Conservation (phyloP, 2,113 vertebrate species). For the Ammodytes dubius region DNA sequence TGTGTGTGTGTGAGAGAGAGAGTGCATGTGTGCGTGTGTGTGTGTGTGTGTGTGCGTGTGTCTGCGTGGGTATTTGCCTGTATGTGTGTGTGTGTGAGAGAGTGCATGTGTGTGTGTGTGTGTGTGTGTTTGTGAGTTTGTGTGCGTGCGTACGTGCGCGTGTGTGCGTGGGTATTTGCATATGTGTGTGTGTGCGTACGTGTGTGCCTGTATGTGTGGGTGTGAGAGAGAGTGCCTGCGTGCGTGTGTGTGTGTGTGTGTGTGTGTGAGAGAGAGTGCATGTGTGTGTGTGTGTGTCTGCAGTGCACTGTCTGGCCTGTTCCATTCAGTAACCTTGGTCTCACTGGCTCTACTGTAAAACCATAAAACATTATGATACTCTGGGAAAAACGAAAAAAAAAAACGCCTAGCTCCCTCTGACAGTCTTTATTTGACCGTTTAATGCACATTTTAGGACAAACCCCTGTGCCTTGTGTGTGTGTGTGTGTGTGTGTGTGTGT, state of each 20-base stretch:
- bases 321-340: conserved; percentile 45
- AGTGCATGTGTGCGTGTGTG: too few species aligned
- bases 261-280: background rate
- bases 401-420: background rate
- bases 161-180: conserved; percentile 13
- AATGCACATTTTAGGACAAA: conserved; percentile 1
- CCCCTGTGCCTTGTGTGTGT: background rate
- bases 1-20: too few species aligned
- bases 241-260: conserved; percentile 20
- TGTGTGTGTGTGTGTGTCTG: conserved; percentile 17
- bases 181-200: conserved; percentile 9
- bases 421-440: conserved; percentile 20
- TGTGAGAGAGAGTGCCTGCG: background rate
- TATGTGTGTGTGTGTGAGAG: background rate
- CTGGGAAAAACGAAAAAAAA: too few species aligned
- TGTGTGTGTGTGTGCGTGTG: too few species aligned
- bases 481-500: too few species aligned
- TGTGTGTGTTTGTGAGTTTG: too few species aligned
- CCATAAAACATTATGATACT: conserved; percentile 59
- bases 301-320: conserved; percentile 43
- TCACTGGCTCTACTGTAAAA: conserved; percentile 43
- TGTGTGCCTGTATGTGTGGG: conserved; percentile 5
- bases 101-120: too few species aligned
- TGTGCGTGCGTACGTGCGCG: background rate
- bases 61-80: too few species aligned